These are phyloP conservation scores for Gryon sp. DNA, from an alignment of 1,140 invertebrate species.

Conservation along the genomic window DNA sequence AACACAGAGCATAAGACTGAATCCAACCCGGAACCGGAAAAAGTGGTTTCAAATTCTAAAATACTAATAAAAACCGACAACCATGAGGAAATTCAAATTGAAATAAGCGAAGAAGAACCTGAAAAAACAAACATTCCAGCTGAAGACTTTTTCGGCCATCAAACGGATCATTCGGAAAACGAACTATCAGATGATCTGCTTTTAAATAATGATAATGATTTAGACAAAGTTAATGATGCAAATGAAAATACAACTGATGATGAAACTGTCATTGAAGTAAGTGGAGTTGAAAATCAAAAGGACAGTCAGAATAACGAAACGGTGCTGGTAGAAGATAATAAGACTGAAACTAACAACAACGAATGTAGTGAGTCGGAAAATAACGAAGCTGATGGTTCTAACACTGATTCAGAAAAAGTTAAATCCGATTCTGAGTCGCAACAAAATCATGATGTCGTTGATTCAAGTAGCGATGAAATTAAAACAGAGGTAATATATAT, in stretches of 20 bases:
- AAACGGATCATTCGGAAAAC: neutral
- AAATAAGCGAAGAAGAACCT: slow-evolving; percentile 4
- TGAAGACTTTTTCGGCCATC: slow-evolving; percentile 6
- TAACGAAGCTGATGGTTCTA: too few species aligned
- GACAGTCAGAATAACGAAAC: too few species aligned
- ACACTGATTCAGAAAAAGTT: too few species aligned
- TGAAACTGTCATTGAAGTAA: neutral
- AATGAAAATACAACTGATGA: neutral
- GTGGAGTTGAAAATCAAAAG: neutral
- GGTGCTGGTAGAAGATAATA: too few species aligned
- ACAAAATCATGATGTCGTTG: neutral
- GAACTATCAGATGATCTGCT: neutral
- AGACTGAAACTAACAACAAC: slow-evolving; percentile 8
- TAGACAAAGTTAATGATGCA: neutral
- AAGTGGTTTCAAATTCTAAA: slow-evolving; percentile 14
- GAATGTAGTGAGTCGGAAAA: too few species aligned
- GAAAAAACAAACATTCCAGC: neutral
- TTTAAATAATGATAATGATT: neutral
- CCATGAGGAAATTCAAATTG: slow-evolving; percentile 4
- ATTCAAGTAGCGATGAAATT: neutral
- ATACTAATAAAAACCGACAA: slow-evolving; percentile 8
- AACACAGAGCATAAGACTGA: slow-evolving; percentile 21
- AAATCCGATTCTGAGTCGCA: too few species aligned
- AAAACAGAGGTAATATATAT: neutral
- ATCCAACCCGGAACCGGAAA: neutral